These are phyloP conservation scores for Nesospiza acunhae DNA, from an alignment of 2,113 vertebrate species.

Conservation along the genomic window DNA sequence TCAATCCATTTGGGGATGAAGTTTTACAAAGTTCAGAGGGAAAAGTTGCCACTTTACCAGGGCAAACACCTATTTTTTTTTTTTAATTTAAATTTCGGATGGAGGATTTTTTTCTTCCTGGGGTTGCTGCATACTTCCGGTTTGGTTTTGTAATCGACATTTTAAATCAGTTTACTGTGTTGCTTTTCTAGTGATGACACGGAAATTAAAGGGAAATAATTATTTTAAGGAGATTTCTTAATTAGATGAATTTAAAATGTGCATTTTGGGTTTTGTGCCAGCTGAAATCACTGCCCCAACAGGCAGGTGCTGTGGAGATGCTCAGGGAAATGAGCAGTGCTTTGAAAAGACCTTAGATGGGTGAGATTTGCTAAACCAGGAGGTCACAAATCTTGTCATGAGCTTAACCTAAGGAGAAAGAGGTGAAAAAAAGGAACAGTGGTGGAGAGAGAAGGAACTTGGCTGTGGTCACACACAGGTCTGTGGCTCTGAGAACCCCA, in stretches of 20 bases:
- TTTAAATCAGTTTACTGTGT: neutral
- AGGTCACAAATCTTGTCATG: neutral
- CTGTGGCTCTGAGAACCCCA: neutral
- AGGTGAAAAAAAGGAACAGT: neutral
- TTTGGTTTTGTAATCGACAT: rapidly evolving
- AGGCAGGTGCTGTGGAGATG: neutral
- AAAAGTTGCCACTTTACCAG: neutral
- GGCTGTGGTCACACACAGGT: neutral
- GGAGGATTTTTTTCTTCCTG: neutral
- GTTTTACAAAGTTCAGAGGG: slow-evolving; percentile 36
- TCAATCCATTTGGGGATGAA: slow-evolving; percentile 17
- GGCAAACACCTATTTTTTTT: neutral
- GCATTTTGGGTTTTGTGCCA: neutral
- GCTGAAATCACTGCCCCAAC: neutral
- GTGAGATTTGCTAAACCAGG: neutral
- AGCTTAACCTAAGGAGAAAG: neutral
- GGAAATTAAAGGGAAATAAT: neutral
- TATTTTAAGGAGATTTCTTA: neutral
- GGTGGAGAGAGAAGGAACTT: neutral
- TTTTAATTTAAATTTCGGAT: neutral
- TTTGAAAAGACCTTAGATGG: neutral
- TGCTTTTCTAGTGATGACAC: neutral
- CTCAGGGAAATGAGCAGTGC: neutral
- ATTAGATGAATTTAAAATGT: neutral
- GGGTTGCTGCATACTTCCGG: neutral